A percentile compares a stretch with the other conserved stretches of the same genome.
Conservation (phyloP, 1,140 invertebrate genomes). For the Teleogryllus occipitalis region DNA sequence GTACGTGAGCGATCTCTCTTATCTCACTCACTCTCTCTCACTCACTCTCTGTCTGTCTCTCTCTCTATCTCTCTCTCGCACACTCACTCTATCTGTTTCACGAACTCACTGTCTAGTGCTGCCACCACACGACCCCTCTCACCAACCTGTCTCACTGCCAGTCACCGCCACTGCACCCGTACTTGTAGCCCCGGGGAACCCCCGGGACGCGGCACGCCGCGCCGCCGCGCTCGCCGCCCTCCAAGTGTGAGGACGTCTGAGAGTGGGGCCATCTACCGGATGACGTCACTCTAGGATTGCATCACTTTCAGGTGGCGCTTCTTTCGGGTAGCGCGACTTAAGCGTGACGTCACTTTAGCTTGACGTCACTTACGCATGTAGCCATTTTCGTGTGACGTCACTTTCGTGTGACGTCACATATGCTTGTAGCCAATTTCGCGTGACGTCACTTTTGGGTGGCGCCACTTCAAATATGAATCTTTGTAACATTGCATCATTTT, state of each 20-base stretch:
- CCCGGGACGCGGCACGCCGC: neutral
- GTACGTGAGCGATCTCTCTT: slow-evolving; percentile 21
- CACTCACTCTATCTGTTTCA: neutral
- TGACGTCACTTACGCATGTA: too few relatives aligned
- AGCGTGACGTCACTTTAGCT: too few relatives aligned
- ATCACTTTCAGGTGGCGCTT: too few relatives aligned
- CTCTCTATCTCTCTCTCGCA: neutral
- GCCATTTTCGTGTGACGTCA: too few relatives aligned
- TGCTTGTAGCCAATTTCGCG: too few relatives aligned
- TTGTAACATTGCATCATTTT: too few relatives aligned
- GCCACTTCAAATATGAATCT: too few relatives aligned
- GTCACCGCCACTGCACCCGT: neutral
- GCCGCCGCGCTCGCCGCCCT: neutral
- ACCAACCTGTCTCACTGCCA: neutral
- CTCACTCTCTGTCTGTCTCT: slow-evolving; percentile 9
- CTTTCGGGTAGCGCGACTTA: too few relatives aligned
- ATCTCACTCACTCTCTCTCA: slow-evolving; percentile 11
- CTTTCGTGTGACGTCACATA: too few relatives aligned
- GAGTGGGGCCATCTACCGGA: too few relatives aligned
- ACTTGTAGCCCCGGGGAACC: neutral
- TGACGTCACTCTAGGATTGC: too few relatives aligned
- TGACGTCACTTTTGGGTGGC: too few relatives aligned
- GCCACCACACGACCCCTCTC: neutral
- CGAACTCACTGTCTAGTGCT: neutral
- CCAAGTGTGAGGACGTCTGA: neutral